Conservation (phyloP, 2,797 vertebrate genomes). For the Emydoidea blandingii region DNA sequence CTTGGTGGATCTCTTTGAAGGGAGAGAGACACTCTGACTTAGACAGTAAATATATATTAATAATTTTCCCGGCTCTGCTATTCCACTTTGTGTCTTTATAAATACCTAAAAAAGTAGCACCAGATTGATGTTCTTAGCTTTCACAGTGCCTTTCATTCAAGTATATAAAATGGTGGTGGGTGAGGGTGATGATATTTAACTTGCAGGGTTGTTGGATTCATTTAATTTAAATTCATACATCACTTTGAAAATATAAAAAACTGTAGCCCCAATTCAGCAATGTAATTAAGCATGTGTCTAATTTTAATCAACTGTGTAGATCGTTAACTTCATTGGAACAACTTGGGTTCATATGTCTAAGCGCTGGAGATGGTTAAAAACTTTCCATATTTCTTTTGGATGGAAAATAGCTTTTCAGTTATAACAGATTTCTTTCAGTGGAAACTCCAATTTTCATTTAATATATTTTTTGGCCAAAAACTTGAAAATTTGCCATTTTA, state of each 20-base stretch:
- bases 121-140: not conserved
- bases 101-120: not conserved
- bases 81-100: not conserved
- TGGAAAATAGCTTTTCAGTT: not conserved
- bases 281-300: not conserved
- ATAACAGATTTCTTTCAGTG: not conserved
- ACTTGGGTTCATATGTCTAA: not conserved
- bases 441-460: not conserved
- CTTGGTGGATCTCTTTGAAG: no score
- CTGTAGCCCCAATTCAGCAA: not conserved
- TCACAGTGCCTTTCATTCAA: not conserved
- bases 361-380: not conserved
- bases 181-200: not conserved
- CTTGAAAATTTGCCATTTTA: not conserved
- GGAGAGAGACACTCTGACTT: no score
- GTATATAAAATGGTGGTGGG: not conserved
- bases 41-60: no score
- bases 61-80: not conserved
- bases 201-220: not conserved
- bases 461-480: fast-evolving
- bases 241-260: not conserved
- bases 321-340: not conserved
- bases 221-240: not conserved
- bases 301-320: not conserved
- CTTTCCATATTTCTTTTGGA: not conserved